Conservation (phyloP, 2,113 vertebrate genomes). For the Archocentrus centrarchus region DNA sequence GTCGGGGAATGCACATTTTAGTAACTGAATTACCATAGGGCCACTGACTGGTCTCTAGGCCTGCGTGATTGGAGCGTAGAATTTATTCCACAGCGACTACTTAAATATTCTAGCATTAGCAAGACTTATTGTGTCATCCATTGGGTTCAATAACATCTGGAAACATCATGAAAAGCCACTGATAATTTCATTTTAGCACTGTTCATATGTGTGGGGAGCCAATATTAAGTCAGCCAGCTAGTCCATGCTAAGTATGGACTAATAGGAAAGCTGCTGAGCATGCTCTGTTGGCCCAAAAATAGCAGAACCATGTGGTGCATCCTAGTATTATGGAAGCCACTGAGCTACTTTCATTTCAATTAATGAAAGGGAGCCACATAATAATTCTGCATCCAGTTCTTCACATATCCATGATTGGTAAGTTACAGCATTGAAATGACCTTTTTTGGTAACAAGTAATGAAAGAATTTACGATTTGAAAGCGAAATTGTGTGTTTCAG, state of each 20-base stretch:
- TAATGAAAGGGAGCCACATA: not conserved
- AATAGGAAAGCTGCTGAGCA: not conserved
- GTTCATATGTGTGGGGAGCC: not conserved
- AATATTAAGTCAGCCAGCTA: not conserved
- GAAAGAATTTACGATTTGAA: not conserved
- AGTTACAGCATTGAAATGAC: not conserved
- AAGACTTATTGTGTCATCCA: not conserved
- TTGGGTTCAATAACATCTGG: not conserved
- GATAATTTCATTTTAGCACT: not conserved
- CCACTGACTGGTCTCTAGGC: too few species aligned
- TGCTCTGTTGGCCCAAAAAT: not conserved
- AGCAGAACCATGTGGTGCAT: not conserved
- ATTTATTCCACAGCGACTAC: too few species aligned
- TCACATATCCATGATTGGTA: not conserved
- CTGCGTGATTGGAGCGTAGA: too few species aligned
- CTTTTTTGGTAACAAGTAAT: not conserved
- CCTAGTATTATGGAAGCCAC: not conserved
- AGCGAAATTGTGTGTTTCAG: not conserved
- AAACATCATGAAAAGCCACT: not conserved
- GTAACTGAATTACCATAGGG: too few species aligned
- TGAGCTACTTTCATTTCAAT: constrained; percentile 3
- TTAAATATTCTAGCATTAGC: not conserved
- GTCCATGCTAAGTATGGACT: not conserved
- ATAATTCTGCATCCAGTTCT: not conserved
- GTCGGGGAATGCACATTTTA: too few species aligned